Percentiles rank a stretch among this genome's conserved stretches.
Conservation (phyloP, 30 jellyfish, hydroid and myxozoan genomes). For the Hydractinia echinata region DNA sequence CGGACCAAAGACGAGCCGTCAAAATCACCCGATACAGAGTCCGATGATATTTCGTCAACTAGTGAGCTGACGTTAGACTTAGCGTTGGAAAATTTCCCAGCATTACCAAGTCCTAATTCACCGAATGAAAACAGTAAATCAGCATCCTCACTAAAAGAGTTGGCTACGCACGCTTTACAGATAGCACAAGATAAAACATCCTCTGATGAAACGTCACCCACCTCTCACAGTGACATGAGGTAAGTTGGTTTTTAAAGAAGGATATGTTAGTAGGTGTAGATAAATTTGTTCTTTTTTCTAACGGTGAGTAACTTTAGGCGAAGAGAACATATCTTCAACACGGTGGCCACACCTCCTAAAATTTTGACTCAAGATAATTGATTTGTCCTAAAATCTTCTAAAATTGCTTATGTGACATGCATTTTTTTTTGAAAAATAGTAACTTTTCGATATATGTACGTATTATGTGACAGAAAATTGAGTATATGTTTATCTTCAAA, state of each 20-base stretch:
- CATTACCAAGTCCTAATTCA: slow-evolving; percentile 97
- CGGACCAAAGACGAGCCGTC: slow-evolving; percentile 19
- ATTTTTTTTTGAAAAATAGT: no score
- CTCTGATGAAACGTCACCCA: slow-evolving; percentile 26
- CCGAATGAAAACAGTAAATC: slow-evolving; percentile 70
- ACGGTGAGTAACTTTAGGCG: no score
- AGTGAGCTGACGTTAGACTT: slow-evolving; percentile 50
- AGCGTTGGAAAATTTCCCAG: slow-evolving; percentile 96
- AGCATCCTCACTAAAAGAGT: slow-evolving; percentile 45
- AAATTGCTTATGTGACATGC: no score
- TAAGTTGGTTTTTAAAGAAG: background rate
- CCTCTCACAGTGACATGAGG: slow-evolving; percentile 35
- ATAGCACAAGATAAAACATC: slow-evolving; percentile 20
- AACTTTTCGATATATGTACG: no score
- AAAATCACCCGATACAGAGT: slow-evolving; percentile 6
- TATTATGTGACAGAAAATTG: no score
- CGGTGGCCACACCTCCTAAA: no score
- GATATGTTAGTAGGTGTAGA: no score
- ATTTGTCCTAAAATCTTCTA: no score
- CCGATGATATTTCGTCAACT: background rate
- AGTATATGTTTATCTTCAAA: no score
- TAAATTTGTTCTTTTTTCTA: no score
- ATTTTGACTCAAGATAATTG: no score
- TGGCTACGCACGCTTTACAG: slow-evolving; percentile 64
- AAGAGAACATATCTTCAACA: no score